phyloP scores from a whole-genome alignment of 2,113 vertebrate species.

The Lepisosteus oculatus region DNA sequence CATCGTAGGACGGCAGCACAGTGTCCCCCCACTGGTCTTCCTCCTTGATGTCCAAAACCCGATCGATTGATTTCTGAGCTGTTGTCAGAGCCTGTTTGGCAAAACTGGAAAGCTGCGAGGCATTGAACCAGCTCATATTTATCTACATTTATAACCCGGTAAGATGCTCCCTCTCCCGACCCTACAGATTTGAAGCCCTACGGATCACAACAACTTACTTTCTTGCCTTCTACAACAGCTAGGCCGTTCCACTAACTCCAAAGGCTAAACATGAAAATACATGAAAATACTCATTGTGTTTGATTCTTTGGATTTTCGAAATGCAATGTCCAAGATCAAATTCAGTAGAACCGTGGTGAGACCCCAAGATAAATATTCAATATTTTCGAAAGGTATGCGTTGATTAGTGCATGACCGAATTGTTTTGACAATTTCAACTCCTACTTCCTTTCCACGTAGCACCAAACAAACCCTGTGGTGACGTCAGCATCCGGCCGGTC shows the following conservation, averaged over 20 bases:
- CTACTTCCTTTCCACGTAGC: slow-evolving; percentile 69
- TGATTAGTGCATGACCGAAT: slow-evolving; percentile 29
- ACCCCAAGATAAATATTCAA: slow-evolving; percentile 1
- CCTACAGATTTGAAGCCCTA: too few species aligned
- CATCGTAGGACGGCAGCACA: slow-evolving; percentile 66
- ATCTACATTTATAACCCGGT: background rate
- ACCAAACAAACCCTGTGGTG: slow-evolving; percentile 34
- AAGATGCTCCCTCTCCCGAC: background rate
- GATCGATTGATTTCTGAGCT: slow-evolving; percentile 96
- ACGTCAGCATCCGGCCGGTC: slow-evolving; percentile 23
- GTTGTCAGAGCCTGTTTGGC: slow-evolving; percentile 95
- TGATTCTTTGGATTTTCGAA: too few species aligned
- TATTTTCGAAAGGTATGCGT: background rate
- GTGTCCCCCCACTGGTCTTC: slow-evolving; percentile 85
- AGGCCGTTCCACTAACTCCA: too few species aligned
- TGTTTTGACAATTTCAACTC: slow-evolving; percentile 53
- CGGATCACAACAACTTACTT: too few species aligned
- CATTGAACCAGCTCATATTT: slow-evolving; percentile 95
- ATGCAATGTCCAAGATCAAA: too few species aligned
- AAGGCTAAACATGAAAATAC: background rate
- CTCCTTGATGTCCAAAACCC: slow-evolving; percentile 93
- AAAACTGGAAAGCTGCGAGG: slow-evolving; percentile 94
- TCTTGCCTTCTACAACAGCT: background rate
- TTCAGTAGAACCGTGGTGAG: background rate
- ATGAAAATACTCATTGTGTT: background rate